A percentile compares a stretch with the other conserved stretches of the same genome.
Evolutionary conservation across 2,797 vertebrate species (phyloP).

Genomic region (Micromesistius poutassou): DNA sequence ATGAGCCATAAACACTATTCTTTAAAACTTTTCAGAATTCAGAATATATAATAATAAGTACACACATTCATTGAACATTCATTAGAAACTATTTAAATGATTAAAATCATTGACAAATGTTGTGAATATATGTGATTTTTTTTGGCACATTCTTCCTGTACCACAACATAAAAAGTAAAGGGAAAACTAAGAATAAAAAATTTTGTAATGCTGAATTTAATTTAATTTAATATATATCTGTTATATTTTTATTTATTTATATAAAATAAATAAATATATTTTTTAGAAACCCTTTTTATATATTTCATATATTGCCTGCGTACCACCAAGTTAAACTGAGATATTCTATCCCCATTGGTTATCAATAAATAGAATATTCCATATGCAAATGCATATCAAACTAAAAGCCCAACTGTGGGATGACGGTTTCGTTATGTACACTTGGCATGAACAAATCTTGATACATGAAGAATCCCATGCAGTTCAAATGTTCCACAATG

Average conservation of each 20-base stretch:
- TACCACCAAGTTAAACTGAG: no score
- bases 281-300: no score
- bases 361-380: neutral
- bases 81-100: neutral
- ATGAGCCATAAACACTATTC: neutral
- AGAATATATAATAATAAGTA: neutral
- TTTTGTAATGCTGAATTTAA: no score
- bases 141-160: neutral
- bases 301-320: no score
- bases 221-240: no score
- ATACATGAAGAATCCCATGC: constrained; percentile 36
- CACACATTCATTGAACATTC: neutral
- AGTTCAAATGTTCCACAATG: constrained; percentile 45
- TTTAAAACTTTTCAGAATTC: neutral
- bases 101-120: neutral
- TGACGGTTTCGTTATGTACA: constrained; percentile 30
- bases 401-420: neutral
- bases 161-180: neutral
- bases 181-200: no score
- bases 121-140: neutral
- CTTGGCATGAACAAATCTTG: constrained; percentile 36
- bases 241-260: no score
- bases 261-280: no score
- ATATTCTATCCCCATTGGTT: neutral
- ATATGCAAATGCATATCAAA: neutral